These are phyloP conservation scores for Agapornis roseicollis DNA, from an alignment of 2,113 vertebrate species.

Conservation along the genomic window DNA sequence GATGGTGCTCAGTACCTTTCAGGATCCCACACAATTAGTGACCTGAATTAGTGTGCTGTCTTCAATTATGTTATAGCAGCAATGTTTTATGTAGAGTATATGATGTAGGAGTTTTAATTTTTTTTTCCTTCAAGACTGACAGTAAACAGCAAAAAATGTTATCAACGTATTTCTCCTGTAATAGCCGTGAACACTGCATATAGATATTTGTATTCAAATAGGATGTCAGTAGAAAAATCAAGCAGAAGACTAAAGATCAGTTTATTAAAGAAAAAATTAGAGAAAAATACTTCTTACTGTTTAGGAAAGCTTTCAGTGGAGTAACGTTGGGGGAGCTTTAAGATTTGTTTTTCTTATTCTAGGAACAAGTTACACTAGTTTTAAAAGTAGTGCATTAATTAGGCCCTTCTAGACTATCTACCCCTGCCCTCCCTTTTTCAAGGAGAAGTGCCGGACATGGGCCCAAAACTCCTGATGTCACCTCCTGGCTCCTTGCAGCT, in stretches of 20 bases:
- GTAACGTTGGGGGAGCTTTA: neutral
- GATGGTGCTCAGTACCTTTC: neutral
- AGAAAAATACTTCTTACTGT: neutral
- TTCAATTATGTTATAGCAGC: neutral
- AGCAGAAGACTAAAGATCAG: neutral
- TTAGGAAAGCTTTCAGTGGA: neutral
- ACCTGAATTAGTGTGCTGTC: neutral
- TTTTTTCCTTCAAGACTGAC: neutral
- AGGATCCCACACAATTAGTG: neutral
- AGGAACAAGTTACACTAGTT: neutral
- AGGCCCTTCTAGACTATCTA: constrained; percentile 38
- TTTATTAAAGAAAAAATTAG: neutral
- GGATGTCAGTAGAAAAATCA: neutral
- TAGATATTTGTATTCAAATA: neutral
- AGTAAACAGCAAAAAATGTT: neutral
- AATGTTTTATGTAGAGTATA: neutral
- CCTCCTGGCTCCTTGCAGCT: neutral
- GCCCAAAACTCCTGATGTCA: constrained; percentile 54
- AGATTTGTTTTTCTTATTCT: neutral
- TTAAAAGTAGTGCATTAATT: constrained; percentile 9
- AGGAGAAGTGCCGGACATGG: constrained; percentile 59
- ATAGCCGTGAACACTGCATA: neutral
- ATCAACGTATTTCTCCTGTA: neutral
- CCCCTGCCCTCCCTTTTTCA: neutral
- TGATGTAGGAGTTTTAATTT: neutral